Percentiles rank a stretch among this genome's conserved stretches.
Evolutionary conservation across 2,888 invertebrate species (phyloP).

Genomic region (Patella pellucida): DNA sequence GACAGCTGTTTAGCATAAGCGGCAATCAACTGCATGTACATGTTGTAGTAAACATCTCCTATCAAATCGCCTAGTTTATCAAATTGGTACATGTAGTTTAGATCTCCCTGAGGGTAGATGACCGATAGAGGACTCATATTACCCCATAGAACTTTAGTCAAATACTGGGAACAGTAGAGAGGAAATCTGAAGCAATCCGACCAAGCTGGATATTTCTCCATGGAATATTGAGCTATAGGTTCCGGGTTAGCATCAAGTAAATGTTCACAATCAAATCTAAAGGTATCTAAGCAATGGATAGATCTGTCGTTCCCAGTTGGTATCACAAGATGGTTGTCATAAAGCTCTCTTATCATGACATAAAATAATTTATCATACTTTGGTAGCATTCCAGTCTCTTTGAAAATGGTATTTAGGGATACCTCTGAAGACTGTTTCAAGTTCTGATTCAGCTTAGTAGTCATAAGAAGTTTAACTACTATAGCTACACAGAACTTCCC

Average conservation of each 20-base stretch:
- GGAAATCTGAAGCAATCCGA: conserved; percentile 6
- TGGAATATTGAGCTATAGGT: not conserved
- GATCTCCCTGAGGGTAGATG: not conserved
- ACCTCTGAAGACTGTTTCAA: not conserved
- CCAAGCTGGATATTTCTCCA: not conserved
- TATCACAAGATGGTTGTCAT: not conserved
- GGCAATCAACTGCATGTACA: conserved; percentile 7
- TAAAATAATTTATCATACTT: not conserved
- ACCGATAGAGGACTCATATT: not conserved
- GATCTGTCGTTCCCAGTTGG: not conserved
- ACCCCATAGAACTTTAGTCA: not conserved
- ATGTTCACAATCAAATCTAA: not conserved
- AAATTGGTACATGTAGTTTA: conserved; percentile 2
- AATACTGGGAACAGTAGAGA: not conserved
- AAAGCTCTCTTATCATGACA: not conserved
- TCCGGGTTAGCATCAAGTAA: not conserved
- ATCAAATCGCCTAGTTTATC: conserved; percentile 3
- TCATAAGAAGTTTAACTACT: not conserved
- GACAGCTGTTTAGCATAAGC: not conserved
- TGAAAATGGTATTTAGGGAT: not conserved
- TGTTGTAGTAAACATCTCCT: conserved; percentile 2
- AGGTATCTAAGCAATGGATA: not conserved
- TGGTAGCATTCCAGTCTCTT: conserved; percentile 2
- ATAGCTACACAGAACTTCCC: not conserved
- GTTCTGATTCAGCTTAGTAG: not conserved